These are phyloP conservation scores for Arctopsyche grandis DNA, from an alignment of 1,140 invertebrate species.

Conservation along the genomic window DNA sequence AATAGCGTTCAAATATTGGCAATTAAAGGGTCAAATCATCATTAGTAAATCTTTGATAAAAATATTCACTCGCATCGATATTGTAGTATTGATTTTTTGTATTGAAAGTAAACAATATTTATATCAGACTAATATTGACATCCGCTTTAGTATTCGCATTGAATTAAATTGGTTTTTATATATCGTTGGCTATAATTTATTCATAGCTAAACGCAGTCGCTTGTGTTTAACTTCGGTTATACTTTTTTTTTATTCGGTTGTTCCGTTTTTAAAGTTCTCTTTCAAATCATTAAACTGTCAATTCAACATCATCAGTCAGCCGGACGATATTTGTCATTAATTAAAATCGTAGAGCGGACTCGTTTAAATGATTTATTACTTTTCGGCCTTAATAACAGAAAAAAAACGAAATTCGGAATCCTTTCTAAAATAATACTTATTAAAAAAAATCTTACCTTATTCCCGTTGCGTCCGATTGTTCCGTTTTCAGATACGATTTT, in stretches of 20 bases:
- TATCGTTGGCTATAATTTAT: not conserved
- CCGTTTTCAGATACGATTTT: not conserved
- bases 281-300: constrained; percentile 44
- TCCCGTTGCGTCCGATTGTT: constrained; percentile 3
- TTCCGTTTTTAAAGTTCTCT: constrained; percentile 18
- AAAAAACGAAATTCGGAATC: not conserved
- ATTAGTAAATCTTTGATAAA: not conserved
- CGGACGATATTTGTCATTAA: constrained; percentile 47
- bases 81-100: too few relatives aligned
- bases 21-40: constrained; percentile 4
- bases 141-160: not conserved
- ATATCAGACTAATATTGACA: too few relatives aligned
- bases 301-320: constrained; percentile 45
- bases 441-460: constrained; percentile 16
- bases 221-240: not conserved
- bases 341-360: constrained; percentile 21
- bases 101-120: too few relatives aligned
- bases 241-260: not conserved
- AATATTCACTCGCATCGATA: too few relatives aligned
- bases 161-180: not conserved
- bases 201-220: not conserved
- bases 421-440: not conserved
- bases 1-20: not conserved
- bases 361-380: constrained; percentile 11
- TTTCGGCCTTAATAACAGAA: not conserved